These are phyloP conservation scores for Pterocles gutturalis DNA, from an alignment of 2,113 vertebrate genomes.

Conservation along the genomic window DNA sequence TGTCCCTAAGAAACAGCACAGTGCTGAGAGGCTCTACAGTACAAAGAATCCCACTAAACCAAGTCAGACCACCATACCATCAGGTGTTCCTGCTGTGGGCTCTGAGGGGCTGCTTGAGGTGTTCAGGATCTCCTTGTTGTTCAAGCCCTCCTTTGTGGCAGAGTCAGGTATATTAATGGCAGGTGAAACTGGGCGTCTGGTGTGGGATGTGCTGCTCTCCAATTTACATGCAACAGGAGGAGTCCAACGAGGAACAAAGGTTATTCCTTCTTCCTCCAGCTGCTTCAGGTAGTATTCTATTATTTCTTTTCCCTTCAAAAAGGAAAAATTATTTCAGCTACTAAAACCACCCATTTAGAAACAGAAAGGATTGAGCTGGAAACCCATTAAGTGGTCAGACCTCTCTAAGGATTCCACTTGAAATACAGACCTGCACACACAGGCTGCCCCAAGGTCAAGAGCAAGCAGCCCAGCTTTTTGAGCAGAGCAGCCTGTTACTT, in stretches of 20 bases:
- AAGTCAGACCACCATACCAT: conserved; percentile 74
- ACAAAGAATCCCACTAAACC: neutral
- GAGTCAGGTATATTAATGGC: conserved; percentile 74
- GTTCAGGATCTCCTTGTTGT: conserved; percentile 70
- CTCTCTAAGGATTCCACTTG: neutral
- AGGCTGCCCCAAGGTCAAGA: neutral
- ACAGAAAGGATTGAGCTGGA: neutral
- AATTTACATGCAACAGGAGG: conserved; percentile 65
- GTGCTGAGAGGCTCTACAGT: neutral
- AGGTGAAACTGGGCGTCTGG: conserved; percentile 48
- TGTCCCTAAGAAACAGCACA: neutral
- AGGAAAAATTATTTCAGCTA: neutral
- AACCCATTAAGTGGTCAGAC: neutral
- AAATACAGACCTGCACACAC: neutral
- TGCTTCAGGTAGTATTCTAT: conserved; percentile 93
- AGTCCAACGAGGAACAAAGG: conserved; percentile 88
- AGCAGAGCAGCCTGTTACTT: neutral
- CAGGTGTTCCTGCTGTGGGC: conserved; percentile 77
- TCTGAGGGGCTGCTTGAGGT: conserved; percentile 75
- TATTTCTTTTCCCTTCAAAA: conserved; percentile 93
- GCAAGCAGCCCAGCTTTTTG: neutral
- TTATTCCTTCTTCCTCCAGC: conserved; percentile 90
- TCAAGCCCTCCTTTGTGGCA: conserved; percentile 66
- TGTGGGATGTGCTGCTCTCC: conserved; percentile 36
- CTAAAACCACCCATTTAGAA: neutral